phyloP scores from a whole-genome alignment of 2,113 vertebrate species.

The Hemibagrus wyckioides region DNA sequence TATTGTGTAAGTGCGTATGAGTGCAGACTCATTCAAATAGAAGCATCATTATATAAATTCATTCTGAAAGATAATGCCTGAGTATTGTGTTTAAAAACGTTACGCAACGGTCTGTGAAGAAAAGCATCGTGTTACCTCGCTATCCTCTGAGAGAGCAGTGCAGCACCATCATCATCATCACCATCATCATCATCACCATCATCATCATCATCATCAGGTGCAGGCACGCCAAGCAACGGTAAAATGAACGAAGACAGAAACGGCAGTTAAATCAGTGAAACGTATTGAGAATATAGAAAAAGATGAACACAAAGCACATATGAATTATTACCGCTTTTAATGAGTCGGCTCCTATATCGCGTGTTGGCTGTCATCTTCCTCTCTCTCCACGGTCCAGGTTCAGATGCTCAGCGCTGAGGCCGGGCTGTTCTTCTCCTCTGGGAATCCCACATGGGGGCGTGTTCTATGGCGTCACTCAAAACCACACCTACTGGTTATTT shows the following conservation, averaged over 20 bases:
- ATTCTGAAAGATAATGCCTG: not conserved
- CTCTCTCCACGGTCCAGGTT: conserved; percentile 42
- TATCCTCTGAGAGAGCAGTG: conserved; percentile 67
- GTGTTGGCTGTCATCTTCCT: conserved; percentile 85
- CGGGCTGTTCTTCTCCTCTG: conserved; percentile 41
- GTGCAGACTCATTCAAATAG: not conserved
- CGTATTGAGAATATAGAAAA: not conserved
- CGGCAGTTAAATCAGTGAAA: conserved; percentile 28
- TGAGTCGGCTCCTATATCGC: conserved; percentile 90
- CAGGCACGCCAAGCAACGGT: conserved; percentile 67
- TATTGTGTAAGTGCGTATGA: not conserved
- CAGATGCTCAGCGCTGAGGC: conserved; percentile 43
- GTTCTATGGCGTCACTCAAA: not conserved
- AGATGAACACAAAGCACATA: not conserved
- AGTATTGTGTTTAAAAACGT: not conserved
- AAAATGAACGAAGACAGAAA: conserved; percentile 57
- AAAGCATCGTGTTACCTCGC: conserved; percentile 67
- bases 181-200: conserved; percentile 22
- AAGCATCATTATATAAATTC: not conserved
- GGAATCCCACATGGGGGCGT: conserved; percentile 31
- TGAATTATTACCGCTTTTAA: conserved; percentile 83
- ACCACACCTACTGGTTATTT: conserved; percentile 16
- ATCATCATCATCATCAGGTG: conserved; percentile 65
- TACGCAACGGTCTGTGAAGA: not conserved
- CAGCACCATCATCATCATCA: conserved; percentile 32